Percentiles rank a stretch among this genome's conserved stretches.
phyloP scores from a whole-genome alignment of 2,113 vertebrate species.

The Leptosomus discolor region DNA sequence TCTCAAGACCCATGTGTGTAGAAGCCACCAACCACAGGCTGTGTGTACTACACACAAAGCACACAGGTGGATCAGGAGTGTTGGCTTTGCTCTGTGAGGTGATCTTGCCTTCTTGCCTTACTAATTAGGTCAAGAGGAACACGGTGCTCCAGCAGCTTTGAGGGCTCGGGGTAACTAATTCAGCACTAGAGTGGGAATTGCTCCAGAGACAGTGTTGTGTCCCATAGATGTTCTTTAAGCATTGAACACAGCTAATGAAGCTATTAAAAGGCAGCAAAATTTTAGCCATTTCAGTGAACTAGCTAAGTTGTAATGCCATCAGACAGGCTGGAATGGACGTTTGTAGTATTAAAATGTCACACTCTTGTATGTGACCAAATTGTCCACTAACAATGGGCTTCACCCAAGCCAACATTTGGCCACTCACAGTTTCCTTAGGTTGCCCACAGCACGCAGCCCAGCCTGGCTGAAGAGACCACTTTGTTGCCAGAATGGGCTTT shows the following conservation, averaged over 20 bases:
- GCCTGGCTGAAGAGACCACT: too few relatives aligned
- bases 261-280: not conserved
- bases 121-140: not conserved
- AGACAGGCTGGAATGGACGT: not conserved
- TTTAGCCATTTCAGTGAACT: not conserved
- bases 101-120: not conserved
- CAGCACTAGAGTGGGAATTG: not conserved
- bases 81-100: rapidly evolving
- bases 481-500: not conserved
- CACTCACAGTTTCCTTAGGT: not conserved
- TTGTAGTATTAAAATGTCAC: not conserved
- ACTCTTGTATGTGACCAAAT: rapidly evolving
- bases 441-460: not conserved
- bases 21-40: not conserved
- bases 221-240: not conserved
- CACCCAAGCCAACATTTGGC: not conserved
- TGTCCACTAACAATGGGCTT: not conserved
- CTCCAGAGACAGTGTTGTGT: not conserved
- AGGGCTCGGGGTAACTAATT: not conserved
- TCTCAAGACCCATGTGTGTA: not conserved
- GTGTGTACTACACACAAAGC: rapidly evolving
- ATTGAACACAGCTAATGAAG: not conserved
- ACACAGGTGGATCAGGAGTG: rapidly evolving
- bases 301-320: not conserved
- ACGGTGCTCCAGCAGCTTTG: not conserved